Percentiles rank a stretch among this genome's conserved stretches.
These are phyloP conservation scores for Lipotes vexillifer DNA, from an alignment of 2,113 vertebrate species.

Conservation along the genomic window DNA sequence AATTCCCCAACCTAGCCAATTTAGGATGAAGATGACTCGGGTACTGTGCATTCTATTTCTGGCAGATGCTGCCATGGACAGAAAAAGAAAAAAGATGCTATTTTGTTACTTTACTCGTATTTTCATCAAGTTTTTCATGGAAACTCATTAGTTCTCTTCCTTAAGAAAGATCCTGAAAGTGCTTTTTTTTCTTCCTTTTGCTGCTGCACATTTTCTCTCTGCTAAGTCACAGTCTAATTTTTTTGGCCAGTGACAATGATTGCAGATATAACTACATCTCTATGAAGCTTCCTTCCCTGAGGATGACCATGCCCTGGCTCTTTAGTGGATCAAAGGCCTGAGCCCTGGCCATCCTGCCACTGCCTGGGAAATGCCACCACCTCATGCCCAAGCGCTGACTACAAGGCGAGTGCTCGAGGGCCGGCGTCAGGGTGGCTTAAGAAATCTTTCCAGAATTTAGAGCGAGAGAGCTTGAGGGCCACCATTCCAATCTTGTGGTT, in stretches of 20 bases:
- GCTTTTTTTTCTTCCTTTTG: background rate
- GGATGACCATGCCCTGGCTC: background rate
- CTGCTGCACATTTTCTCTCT: background rate
- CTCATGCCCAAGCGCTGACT: background rate
- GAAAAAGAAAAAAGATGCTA: background rate
- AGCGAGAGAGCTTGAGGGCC: background rate
- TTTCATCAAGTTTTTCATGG: background rate
- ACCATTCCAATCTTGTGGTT: background rate
- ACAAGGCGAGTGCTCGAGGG: background rate
- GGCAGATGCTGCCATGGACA: background rate
- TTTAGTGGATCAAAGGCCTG: background rate
- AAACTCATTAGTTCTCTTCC: background rate
- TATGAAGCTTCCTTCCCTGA: background rate
- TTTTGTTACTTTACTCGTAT: background rate
- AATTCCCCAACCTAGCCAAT: background rate
- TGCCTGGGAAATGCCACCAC: background rate
- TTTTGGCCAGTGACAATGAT: background rate
- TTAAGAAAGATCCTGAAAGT: background rate
- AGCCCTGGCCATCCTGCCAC: background rate
- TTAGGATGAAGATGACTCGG: background rate
- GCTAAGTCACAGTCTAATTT: background rate
- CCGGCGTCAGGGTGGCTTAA: background rate
- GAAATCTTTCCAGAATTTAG: constrained; percentile 7
- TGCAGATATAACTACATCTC: background rate
- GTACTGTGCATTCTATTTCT: background rate